Evolutionary conservation across 2,113 vertebrate species (phyloP), one percentile per base, ranked within the genome.

Genomic region (Microtus oregoni): DNA sequence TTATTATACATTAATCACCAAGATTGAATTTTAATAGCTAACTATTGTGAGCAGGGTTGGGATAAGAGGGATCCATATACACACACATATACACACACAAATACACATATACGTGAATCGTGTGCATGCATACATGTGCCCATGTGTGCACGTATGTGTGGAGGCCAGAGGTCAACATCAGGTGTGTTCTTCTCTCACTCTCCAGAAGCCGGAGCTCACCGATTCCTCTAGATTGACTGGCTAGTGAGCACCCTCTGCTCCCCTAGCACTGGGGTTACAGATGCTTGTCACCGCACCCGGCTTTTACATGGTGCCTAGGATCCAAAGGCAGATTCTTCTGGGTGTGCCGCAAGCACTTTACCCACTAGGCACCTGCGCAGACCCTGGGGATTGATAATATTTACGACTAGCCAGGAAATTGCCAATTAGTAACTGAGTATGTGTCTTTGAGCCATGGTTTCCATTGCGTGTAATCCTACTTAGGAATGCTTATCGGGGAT

Each of bases 1-100:
- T 92, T 82, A 32, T 24, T 63, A 22, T 13, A 32, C 19, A 30
- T 73, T 94, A 94, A 67, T 93, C 72, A 89, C 44, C 9, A 81
- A 92, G 90, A 55, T 67, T 47, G 41, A 61, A 77, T 67, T 92
- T 94, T 82, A 78, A 88, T n/a, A 90, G 50, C 15, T 63, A 86
- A 89, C 52, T 89, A 26, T 75, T 72, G 86, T 26, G 58, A 77
- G 28, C 70, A 70, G 15, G 9, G n/a, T 75, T 58, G 61, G 26
- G 93, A 7, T 78, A 35, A 76, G 28, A 79, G 24, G n/a, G n/a
- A 52, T 70, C 44, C 19, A 70, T 30, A 86, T 20, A 65, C 7
- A 83, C 24, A 61, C 6, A 82, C 20, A 82, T 7, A 41, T 20
- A 61, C 35, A 61, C 35, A 83, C 6, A 82, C 35, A 58, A 2